Base-by-base conservation (phyloP, 2,888 invertebrate species). In the Dermolepida albohirtum region DNA sequence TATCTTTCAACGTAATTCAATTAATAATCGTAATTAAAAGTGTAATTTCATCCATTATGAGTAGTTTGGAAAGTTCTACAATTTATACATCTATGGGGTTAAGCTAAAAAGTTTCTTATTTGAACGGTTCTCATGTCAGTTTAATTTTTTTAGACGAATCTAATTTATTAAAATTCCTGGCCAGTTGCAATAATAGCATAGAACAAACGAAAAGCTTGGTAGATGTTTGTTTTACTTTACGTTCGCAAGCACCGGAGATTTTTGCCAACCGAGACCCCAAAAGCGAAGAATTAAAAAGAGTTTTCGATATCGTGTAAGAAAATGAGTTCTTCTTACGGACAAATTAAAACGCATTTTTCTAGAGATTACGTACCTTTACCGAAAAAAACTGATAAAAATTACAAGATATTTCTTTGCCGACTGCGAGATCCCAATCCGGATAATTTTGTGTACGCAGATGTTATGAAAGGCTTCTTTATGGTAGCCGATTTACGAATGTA, bases 331-430 rank as follows among this genome's bases (percentile, higher is more conserved):
- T 50, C 8, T 14, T 16, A 34, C 27, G 7, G 1, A 29, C 14
- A 10, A 27, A 16, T 40, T 52, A 62, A 44, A 63, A 63, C 51
- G 27, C 55, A 63, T 55, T 50, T 27, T 85, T 86, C 51, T 84
- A 92, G 92, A 16, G 90, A 92, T 80, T 86, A 90, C 84, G 79
- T 91, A 40, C 90, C 91, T 1, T 82, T 92, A 54, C 91, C 91
- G 0, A 87, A 87, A 71, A 84, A 87, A 71, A 90, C 91, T 1
- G 86, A 87, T 71, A 87, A 90, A 73, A 90, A 90, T 78, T 88
- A 89, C 79, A 89, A 89, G 79, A 81, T 91, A 10, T 88, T 91
- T 70, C 84, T 92, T 57, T 91, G 90, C 78, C 86, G 90, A 2
- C 80, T 92, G 29, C 86, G 85, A 64, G 89, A 89, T 74, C 85